Percentiles rank a stretch among this genome's conserved stretches.
These are phyloP conservation scores for Lophotis ruficrista DNA, from an alignment of 2,113 vertebrate species.

Conservation along the genomic window DNA sequence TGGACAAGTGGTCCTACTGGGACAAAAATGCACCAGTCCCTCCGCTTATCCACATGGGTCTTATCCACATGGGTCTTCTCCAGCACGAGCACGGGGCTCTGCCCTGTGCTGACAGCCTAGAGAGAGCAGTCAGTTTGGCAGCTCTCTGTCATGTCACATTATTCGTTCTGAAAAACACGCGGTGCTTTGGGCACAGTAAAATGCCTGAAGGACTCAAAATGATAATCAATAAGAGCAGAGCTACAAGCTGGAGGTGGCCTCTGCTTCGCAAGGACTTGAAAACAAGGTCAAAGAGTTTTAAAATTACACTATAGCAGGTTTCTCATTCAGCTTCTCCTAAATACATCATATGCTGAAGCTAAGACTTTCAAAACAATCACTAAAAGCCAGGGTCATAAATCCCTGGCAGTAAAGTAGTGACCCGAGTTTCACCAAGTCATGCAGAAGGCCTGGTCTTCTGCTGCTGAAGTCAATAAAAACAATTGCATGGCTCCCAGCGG, in stretches of 20 bases:
- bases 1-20: background rate
- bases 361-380: background rate
- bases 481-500: rapidly evolving
- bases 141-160: slow-evolving; percentile 23
- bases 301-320: background rate
- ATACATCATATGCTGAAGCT: background rate
- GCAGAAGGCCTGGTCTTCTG: background rate
- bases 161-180: background rate
- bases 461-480: background rate
- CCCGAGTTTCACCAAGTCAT: rapidly evolving
- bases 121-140: background rate
- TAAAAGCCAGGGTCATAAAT: background rate
- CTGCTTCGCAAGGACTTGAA: background rate
- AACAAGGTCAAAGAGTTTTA: slow-evolving; percentile 22
- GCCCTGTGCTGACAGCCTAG: background rate
- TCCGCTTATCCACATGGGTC: background rate
- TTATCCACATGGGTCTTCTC: background rate
- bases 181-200: background rate
- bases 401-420: background rate
- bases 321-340: background rate
- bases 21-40: background rate
- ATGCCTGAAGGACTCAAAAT: background rate
- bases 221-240: slow-evolving; percentile 13
- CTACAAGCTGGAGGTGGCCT: background rate
- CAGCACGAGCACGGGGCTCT: rapidly evolving